phyloP scores from a whole-genome alignment of 1,140 invertebrate genomes.

The Aricia agestis region DNA sequence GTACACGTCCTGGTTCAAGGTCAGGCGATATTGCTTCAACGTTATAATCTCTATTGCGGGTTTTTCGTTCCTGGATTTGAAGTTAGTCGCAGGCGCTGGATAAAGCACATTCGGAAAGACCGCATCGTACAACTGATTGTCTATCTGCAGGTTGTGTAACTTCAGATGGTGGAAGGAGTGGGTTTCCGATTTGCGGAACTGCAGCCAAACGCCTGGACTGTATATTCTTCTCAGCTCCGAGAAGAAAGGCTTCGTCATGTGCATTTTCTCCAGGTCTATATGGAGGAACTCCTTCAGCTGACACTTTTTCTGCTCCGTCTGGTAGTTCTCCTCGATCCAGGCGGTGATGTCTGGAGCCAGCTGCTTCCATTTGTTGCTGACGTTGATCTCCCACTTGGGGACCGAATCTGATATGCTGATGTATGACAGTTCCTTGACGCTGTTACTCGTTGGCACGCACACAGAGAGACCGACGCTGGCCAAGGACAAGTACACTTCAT shows the following conservation, averaged over 20 bases:
- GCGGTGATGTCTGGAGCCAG: slow-evolving; percentile 85
- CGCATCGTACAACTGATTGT: slow-evolving; percentile 87
- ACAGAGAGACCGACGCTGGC: slow-evolving; percentile 83
- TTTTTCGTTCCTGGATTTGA: slow-evolving; percentile 70
- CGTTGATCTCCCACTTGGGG: slow-evolving; percentile 88
- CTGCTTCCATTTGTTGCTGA: slow-evolving; percentile 87
- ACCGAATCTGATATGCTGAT: slow-evolving; percentile 81
- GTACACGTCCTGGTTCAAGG: slow-evolving; percentile 78
- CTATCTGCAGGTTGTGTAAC: slow-evolving; percentile 83
- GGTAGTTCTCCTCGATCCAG: slow-evolving; percentile 90
- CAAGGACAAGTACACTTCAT: slow-evolving; percentile 84
- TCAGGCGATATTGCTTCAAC: slow-evolving; percentile 77
- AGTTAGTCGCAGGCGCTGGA: slow-evolving; percentile 67
- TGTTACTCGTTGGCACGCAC: slow-evolving; percentile 64
- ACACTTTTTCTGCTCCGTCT: slow-evolving; percentile 81
- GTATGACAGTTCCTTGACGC: slow-evolving; percentile 80
- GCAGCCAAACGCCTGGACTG: slow-evolving; percentile 85
- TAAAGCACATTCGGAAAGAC: slow-evolving; percentile 86
- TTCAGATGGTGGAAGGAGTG: slow-evolving; percentile 82
- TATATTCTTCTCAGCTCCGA: slow-evolving; percentile 85
- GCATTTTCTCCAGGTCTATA: slow-evolving; percentile 90
- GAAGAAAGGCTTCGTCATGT: slow-evolving; percentile 91
- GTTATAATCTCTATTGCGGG: slow-evolving; percentile 83
- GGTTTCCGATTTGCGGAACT: slow-evolving; percentile 82
- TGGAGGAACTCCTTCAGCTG: slow-evolving; percentile 86